These are phyloP conservation scores for Parus major DNA, from an alignment of 2,113 vertebrate genomes.

Conservation along the genomic window DNA sequence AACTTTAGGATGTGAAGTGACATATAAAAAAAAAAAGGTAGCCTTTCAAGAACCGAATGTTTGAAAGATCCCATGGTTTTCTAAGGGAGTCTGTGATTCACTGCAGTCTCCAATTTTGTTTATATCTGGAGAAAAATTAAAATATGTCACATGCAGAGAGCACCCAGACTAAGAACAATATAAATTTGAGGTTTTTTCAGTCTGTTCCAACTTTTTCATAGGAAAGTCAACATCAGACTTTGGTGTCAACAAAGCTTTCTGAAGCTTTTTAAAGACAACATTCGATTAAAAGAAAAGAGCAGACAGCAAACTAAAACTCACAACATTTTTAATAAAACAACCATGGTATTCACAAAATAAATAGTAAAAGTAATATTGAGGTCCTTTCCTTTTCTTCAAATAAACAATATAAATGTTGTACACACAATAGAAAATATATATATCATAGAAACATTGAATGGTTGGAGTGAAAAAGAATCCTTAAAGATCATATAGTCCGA, in stretches of 20 bases:
- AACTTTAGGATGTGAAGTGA: neutral
- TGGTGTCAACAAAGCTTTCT: neutral
- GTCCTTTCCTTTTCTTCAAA: neutral
- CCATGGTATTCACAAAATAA: neutral
- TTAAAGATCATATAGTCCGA: neutral
- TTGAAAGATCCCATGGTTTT: neutral
- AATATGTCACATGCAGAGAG: neutral
- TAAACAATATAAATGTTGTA: neutral
- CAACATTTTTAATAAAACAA: neutral
- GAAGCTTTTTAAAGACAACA: neutral
- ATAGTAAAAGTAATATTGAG: neutral
- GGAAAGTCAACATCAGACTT: neutral
- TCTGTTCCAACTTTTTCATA: neutral
- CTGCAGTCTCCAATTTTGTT: neutral
- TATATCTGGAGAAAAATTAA: neutral
- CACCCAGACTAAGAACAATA: neutral
- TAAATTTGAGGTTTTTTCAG: rapidly evolving
- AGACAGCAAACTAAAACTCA: neutral
- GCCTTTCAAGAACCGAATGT: neutral
- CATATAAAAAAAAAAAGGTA: neutral
- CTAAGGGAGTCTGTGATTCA: neutral
- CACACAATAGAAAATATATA: neutral
- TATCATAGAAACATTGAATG: neutral
- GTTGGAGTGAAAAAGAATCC: neutral
- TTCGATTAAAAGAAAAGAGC: neutral